Conservation (phyloP, 64 coral and sea anemone genomes). For the Dendrophyllia cribrosa region DNA sequence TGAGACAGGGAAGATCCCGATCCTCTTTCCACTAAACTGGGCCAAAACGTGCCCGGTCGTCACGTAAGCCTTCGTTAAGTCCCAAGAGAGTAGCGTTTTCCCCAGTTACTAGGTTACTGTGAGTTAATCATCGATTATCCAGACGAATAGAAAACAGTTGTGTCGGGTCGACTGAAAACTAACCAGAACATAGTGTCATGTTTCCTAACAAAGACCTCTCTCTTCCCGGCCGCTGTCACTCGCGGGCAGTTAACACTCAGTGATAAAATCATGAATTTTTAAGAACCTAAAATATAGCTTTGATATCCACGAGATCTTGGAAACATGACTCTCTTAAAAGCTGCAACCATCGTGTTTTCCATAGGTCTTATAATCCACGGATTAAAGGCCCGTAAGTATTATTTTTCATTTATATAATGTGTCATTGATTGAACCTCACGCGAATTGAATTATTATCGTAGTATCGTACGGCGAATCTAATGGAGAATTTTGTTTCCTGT, state of each 20-base stretch:
- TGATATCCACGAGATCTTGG: neutral
- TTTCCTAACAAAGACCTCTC: slow-evolving; percentile 27
- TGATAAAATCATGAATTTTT: neutral
- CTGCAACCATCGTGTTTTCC: neutral
- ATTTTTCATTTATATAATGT: neutral
- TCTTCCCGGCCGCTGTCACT: neutral
- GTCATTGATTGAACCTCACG: neutral
- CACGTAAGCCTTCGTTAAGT: too few relatives aligned
- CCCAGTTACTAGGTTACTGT: too few relatives aligned
- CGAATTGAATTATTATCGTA: neutral
- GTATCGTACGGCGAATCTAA: neutral
- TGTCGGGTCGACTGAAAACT: too few relatives aligned
- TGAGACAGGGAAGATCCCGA: too few relatives aligned
- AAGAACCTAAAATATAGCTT: neutral
- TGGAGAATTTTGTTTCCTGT: neutral
- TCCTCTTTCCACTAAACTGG: too few relatives aligned
- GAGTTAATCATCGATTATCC: neutral
- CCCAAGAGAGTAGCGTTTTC: too few relatives aligned
- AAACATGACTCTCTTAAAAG: slow-evolving; percentile 5
- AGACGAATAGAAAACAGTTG: neutral
- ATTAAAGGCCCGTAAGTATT: slow-evolving; percentile 31
- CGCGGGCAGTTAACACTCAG: neutral
- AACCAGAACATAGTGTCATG: slow-evolving; percentile 6
- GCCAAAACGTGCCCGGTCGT: too few relatives aligned
- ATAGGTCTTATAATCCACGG: neutral